A percentile compares a stretch with the other conserved stretches of the same genome.
These are phyloP conservation scores for Neotoma lepida DNA, from an alignment of 2,113 vertebrate species.

Conservation along the genomic window DNA sequence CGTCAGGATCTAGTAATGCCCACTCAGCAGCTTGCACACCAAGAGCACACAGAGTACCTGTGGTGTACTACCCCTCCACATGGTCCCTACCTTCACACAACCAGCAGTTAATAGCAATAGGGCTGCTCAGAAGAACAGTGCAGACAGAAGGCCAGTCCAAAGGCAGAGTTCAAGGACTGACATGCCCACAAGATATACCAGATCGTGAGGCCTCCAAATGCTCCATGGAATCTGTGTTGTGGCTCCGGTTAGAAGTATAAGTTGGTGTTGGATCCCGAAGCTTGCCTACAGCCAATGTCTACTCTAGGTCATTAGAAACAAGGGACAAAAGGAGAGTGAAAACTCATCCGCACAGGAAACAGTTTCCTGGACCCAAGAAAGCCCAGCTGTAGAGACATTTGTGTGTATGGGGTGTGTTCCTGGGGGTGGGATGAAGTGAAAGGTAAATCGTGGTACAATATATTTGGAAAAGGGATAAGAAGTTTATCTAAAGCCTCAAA, in stretches of 20 bases:
- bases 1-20: background rate
- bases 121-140: background rate
- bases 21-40: background rate
- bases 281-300: background rate
- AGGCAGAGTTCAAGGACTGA: background rate
- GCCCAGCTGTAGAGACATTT: background rate
- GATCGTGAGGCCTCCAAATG: background rate
- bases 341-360: background rate
- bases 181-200: background rate
- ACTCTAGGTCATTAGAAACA: background rate
- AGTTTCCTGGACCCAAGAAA: background rate
- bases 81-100: background rate
- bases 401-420: background rate
- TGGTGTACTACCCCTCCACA: too few species aligned
- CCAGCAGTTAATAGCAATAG: background rate
- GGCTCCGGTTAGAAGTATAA: background rate
- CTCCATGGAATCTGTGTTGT: background rate
- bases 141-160: background rate
- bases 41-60: background rate
- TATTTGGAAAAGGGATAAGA: background rate
- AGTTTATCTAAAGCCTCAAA: background rate
- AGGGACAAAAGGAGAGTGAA: background rate
- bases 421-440: background rate
- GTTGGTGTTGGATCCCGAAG: background rate
- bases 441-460: too few species aligned